Evolutionary conservation across 2,113 vertebrate genomes (phyloP), one percentile per base, ranked within the genome.

Genomic region (Toxostoma redivivum): DNA sequence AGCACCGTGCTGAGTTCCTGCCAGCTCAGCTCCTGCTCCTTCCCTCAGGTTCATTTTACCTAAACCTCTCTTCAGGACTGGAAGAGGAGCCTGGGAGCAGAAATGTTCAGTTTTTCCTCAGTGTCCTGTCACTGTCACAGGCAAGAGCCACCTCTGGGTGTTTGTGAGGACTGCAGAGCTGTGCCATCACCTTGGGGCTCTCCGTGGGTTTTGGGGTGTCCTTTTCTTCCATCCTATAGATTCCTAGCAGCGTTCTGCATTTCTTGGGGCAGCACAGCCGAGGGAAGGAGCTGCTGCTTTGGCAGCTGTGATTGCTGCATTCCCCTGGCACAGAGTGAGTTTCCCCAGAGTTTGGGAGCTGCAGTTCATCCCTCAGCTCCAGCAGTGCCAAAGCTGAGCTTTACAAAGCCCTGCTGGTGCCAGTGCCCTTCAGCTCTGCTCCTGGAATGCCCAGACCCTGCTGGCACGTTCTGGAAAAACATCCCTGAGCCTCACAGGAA

Each of bases 11-110:
- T 25, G 57, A 11, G 42, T 17, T 65, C 17, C 47, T 18, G 44
- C 23, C 2, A 4, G 28, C 0, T 17, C 11, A 12, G 9, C 5
- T 92, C 37, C 37, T 86, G 35, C 42, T 2, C 0, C 4, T 61
- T 31, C 27, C 27, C 40, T 42, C 40, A 42, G 40, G 40, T 42
- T 42, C 6, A 37, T 58, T 87, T 78, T 18, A 24, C 30, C 33
- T 11, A 33, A 78, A 57, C 16, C 66, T 90, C 18, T 2, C 9
- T 11, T 25, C 15, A 11, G 20, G 37, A 3, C 50, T 25, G 69
- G 11, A 20, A 18, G 53, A 54, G 70, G 28, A 71, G n/a, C 74
- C 64, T 44, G 24, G 53, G 30, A 78, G 83, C 71, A 30, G 54
- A 5, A 13, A 33, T 2, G 22, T 44, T 21, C 10, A 12, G 24